A percentile compares a stretch with the other conserved stretches of the same genome.
phyloP scores from a whole-genome alignment of 1,140 invertebrate genomes.

The Argopecten irradians region DNA sequence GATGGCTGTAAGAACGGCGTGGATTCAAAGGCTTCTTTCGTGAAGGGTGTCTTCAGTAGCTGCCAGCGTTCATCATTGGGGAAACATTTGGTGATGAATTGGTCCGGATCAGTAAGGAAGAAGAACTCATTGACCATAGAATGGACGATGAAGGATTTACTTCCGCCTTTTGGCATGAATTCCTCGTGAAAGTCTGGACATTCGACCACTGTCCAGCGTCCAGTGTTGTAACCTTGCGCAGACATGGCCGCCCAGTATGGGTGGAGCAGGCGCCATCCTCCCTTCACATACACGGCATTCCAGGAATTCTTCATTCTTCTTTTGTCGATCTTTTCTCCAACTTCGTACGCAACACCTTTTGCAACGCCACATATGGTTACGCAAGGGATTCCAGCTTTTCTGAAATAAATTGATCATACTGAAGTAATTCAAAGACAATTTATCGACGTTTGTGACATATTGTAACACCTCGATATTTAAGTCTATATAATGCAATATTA shows the following conservation, averaged over 20 bases:
- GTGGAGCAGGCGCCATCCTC: conserved; percentile 64
- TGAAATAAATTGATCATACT: conserved; percentile 72
- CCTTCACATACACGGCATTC: conserved; percentile 65
- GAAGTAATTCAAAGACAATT: no score
- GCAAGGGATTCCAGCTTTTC: conserved; percentile 97
- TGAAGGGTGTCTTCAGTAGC: conserved; percentile 46
- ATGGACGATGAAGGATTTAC: conserved; percentile 32
- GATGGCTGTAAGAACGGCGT: conserved; percentile 52
- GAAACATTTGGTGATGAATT: conserved; percentile 61
- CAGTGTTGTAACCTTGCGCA: conserved; percentile 49
- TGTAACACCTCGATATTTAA: neutral
- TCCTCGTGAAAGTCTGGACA: conserved; percentile 47
- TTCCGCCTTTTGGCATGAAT: neutral
- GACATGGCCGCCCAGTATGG: conserved; percentile 55
- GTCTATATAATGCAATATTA: neutral
- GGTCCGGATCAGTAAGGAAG: conserved; percentile 60
- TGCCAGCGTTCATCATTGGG: conserved; percentile 59
- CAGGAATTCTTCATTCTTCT: conserved; percentile 82
- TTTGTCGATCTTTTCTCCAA: conserved; percentile 91
- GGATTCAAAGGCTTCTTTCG: conserved; percentile 44
- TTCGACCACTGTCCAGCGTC: conserved; percentile 54
- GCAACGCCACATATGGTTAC: conserved; percentile 98
- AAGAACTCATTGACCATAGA: conserved; percentile 56
- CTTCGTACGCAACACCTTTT: conserved; percentile 97
- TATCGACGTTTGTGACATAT: neutral